phyloP scores from a whole-genome alignment of 2,113 vertebrate species.

The Sinocyclocheilus grahami region DNA sequence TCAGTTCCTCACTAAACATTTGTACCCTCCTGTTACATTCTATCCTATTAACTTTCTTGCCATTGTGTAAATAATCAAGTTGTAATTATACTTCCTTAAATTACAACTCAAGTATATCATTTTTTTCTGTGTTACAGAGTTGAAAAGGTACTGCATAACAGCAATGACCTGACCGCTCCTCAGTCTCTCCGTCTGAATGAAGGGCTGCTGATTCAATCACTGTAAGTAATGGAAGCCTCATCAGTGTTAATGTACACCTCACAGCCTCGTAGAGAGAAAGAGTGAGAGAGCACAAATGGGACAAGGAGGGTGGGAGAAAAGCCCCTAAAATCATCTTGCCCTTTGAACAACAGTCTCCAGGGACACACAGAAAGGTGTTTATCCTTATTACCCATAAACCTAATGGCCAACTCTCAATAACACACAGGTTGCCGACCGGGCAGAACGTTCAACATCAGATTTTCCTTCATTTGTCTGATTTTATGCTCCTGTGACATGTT shows the following conservation, averaged over 20 bases:
- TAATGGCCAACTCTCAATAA: too few relatives aligned
- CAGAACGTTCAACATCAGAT: conserved; percentile 1
- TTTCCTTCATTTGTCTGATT: conserved; percentile 23
- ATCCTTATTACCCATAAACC: conserved; percentile 35
- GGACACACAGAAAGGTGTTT: conserved; percentile 41
- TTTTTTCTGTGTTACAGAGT: not conserved
- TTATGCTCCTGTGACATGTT: not conserved
- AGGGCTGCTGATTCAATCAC: conserved; percentile 51
- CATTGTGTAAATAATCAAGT: not conserved
- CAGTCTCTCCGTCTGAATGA: conserved; percentile 38
- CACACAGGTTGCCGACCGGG: not conserved
- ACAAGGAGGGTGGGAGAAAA: not conserved
- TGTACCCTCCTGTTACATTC: not conserved
- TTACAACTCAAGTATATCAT: not conserved
- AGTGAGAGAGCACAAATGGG: conserved; percentile 13
- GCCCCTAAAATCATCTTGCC: conserved; percentile 39
- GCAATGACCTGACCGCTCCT: conserved; percentile 21
- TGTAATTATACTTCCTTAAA: not conserved
- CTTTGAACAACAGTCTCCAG: conserved; percentile 28
- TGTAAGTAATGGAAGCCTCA: conserved; percentile 57
- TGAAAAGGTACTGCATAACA: not conserved
- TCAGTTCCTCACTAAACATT: not conserved
- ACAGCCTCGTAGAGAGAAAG: conserved; percentile 33
- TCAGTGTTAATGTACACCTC: conserved; percentile 54
- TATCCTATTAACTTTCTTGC: not conserved